These are phyloP conservation scores for mouse (Mus musculus) DNA, from an alignment of 2,113 vertebrate genomes.

Conservation along the genomic window GRCm39 chr5:17987501-17988000, in stretches of 20 bases:
- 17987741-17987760: background rate
- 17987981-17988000: background rate
- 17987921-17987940: background rate
- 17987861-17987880: background rate
- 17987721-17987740: background rate
- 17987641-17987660: background rate
- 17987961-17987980: background rate
- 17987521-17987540: constrained; percentile 36
- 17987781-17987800: background rate
- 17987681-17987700: constrained; percentile 9
- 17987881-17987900: background rate
- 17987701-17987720: background rate
- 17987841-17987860: constrained; percentile 32
- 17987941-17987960: background rate
- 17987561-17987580: background rate
- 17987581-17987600: background rate
- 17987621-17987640: background rate
- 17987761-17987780: background rate
- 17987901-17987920: background rate
- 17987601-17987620: background rate
- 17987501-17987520: constrained; percentile 53
- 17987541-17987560: background rate
- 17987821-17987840: background rate
- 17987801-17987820: background rate
- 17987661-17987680: background rate